Percentiles rank a stretch among this genome's conserved stretches.
phyloP scores from a whole-genome alignment of 2,888 invertebrate species.

The Exephanes ischioxanthus region DNA sequence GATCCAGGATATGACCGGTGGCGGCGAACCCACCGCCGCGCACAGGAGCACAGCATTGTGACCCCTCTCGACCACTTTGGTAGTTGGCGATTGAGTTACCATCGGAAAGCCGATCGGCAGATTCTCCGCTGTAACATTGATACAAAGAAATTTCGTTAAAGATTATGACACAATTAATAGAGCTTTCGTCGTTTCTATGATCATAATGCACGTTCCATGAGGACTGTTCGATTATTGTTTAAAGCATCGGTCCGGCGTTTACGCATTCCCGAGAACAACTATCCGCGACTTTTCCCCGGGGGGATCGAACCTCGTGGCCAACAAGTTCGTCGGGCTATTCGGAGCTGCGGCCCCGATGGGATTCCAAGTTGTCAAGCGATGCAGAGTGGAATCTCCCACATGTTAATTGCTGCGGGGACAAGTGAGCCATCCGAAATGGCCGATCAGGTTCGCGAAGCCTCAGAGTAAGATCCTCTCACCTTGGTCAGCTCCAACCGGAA shows the following conservation, averaged over 20 bases:
- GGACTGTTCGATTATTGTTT: not conserved
- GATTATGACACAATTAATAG: not conserved
- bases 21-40: conserved; percentile 93
- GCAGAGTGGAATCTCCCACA: conserved; percentile 24
- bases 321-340: not conserved
- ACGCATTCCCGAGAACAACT: conserved; percentile 54
- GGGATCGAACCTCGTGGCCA: conserved; percentile 1
- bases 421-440: not conserved
- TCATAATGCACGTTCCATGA: not conserved
- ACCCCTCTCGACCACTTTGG: conserved; percentile 98
- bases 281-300: conserved; percentile 26
- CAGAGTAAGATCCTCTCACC: not conserved
- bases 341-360: conserved; percentile 71
- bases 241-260: conserved; percentile 40
- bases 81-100: conserved; percentile 94
- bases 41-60: conserved; percentile 96
- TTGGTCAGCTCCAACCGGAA: not conserved
- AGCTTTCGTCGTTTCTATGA: conserved; percentile 11
- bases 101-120: conserved; percentile 97
- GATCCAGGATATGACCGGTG: conserved; percentile 95
- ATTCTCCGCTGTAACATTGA: conserved; percentile 90
- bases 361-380: conserved; percentile 77
- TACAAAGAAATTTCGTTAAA: not conserved
- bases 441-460: not conserved
- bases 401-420: not conserved